phyloP scores from a whole-genome alignment of 2,797 vertebrate genomes.

The Hypotaenidia philippensis region DNA sequence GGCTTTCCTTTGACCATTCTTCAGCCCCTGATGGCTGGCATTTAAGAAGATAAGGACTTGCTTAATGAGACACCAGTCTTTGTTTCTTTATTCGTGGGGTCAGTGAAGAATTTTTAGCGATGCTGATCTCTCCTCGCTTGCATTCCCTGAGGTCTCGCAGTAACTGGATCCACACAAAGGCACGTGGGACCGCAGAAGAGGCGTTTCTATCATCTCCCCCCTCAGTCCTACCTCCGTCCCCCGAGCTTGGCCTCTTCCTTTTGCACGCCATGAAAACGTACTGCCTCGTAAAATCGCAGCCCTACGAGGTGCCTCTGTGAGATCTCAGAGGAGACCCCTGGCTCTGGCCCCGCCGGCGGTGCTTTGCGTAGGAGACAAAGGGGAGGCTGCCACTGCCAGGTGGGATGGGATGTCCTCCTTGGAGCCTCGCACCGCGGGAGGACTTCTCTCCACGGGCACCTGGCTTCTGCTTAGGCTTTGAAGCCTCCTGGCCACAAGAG shows the following conservation, averaged over 20 bases:
- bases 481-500: not conserved
- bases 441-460: accelerated
- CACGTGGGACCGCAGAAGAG: not conserved
- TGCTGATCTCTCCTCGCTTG: not conserved
- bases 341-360: not conserved
- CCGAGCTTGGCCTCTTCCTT: not conserved
- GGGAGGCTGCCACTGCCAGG: not conserved
- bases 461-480: too few relatives aligned
- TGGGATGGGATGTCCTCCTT: not conserved
- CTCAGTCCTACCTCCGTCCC: accelerated
- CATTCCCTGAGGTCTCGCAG: not conserved
- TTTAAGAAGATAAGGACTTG: not conserved
- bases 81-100: not conserved
- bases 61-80: not conserved
- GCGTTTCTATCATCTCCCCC: not conserved
- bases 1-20: not conserved
- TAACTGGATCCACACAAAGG: not conserved
- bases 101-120: not conserved
- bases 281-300: not conserved
- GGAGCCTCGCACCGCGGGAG: accelerated
- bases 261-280: not conserved
- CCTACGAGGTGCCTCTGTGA: accelerated
- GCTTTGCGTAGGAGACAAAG: not conserved
- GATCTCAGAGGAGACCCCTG: not conserved
- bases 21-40: accelerated